These are phyloP conservation scores for Rosalia funebris DNA, from an alignment of 2,888 invertebrate genomes.

Conservation along the genomic window DNA sequence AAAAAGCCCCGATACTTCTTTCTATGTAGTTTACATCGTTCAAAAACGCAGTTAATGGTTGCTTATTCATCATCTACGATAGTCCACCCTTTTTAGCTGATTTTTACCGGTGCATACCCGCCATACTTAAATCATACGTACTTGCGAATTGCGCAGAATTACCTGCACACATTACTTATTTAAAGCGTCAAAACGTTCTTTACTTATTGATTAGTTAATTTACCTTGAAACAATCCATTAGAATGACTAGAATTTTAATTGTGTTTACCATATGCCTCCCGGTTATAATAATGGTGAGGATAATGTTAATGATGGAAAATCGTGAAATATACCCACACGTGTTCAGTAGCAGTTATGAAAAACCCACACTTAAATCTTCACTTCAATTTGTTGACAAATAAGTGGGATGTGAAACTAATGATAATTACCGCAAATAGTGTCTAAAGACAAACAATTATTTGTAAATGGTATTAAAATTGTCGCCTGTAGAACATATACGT, in stretches of 20 bases:
- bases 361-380: background rate
- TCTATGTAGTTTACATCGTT: too few relatives aligned
- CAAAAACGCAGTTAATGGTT: too few relatives aligned
- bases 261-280: conserved; percentile 1
- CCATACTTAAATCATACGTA: background rate
- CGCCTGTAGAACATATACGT: too few relatives aligned
- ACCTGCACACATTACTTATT: background rate
- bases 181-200: background rate
- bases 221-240: conserved; percentile 25
- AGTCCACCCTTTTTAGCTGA: too few relatives aligned
- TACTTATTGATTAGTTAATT: conserved; percentile 20
- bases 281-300: conserved; percentile 4
- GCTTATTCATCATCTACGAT: too few relatives aligned
- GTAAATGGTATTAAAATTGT: too few relatives aligned
- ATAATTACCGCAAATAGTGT: too few relatives aligned
- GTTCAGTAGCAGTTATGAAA: background rate
- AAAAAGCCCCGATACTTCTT: too few relatives aligned
- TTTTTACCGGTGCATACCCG: too few relatives aligned
- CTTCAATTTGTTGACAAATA: conserved; percentile 3
- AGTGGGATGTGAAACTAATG: too few relatives aligned
- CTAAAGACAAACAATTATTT: too few relatives aligned
- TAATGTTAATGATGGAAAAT: conserved; percentile 7
- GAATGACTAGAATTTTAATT: conserved; percentile 20
- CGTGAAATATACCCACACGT: background rate
- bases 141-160: conserved; percentile 2